phyloP scores from a whole-genome alignment of 2,113 vertebrate genomes.

The Peromyscus polionotus region DNA sequence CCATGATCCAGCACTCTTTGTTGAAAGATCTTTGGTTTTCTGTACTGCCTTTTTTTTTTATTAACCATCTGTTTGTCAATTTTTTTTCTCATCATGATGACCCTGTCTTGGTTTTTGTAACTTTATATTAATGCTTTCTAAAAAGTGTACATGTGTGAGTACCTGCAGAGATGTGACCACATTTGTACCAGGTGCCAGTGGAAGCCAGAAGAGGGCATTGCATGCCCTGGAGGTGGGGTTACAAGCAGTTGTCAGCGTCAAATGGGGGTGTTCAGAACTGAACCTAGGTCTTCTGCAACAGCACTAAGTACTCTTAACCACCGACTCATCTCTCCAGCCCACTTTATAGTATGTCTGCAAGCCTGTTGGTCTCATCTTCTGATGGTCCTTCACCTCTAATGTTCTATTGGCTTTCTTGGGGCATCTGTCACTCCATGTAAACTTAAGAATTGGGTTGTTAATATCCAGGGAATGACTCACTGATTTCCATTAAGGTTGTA shows the following conservation, averaged over 20 bases:
- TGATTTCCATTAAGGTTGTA: not conserved
- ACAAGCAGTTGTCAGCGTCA: not conserved
- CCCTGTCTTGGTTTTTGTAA: not conserved
- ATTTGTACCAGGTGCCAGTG: not conserved
- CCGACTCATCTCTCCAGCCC: not conserved
- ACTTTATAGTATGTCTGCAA: not conserved
- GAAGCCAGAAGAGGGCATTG: not conserved
- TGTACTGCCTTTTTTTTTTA: not conserved
- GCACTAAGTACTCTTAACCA: not conserved
- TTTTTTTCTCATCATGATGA: not conserved
- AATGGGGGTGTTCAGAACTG: not conserved
- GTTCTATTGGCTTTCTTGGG: not conserved
- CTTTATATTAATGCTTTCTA: not conserved
- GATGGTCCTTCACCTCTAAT: not conserved
- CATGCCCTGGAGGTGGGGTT: not conserved
- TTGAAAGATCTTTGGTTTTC: not conserved
- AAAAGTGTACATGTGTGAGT: not conserved
- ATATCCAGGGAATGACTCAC: constrained; percentile 7
- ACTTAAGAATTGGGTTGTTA: not conserved
- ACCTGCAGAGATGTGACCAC: not conserved
- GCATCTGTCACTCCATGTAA: not conserved
- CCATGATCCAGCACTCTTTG: not conserved
- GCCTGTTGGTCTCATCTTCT: not conserved
- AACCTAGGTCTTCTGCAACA: not conserved
- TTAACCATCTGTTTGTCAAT: not conserved